Conservation (phyloP, 2,888 invertebrate genomes). For the Campoplex capitator region DNA sequence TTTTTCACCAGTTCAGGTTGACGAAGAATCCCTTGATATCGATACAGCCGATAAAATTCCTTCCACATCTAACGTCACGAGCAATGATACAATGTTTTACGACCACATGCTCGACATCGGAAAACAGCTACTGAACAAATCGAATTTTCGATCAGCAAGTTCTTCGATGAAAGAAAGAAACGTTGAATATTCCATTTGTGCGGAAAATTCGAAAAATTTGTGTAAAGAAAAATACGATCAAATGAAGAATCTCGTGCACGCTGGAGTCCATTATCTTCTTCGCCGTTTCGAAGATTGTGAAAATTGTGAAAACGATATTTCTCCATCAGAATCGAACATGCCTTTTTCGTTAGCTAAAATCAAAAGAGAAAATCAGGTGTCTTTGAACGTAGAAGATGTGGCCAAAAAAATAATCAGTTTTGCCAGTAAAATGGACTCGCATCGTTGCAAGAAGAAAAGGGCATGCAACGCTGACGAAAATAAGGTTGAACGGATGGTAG, state of each 20-base stretch:
- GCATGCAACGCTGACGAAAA: neutral
- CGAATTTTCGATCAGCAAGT: neutral
- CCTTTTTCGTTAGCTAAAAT: neutral
- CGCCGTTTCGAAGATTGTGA: constrained; percentile 61
- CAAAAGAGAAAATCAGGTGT: constrained; percentile 59
- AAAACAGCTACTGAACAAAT: constrained; percentile 52
- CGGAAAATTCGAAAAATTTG: constrained; percentile 40
- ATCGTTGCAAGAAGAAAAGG: constrained; percentile 19
- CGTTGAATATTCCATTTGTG: neutral
- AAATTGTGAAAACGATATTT: constrained; percentile 23
- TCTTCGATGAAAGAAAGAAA: constrained; percentile 12
- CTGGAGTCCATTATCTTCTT: constrained; percentile 62
- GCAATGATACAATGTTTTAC: constrained; percentile 53
- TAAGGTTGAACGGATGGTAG: constrained; percentile 51
- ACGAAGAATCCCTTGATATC: constrained; percentile 16
- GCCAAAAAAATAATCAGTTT: constrained; percentile 70
- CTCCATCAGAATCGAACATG: neutral
- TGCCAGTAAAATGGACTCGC: constrained; percentile 63
- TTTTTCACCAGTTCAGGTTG: neutral
- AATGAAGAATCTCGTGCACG: constrained; percentile 63
- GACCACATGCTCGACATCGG: constrained; percentile 51
- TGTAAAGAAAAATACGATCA: constrained; percentile 52
- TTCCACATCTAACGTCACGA: neutral
- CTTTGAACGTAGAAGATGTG: constrained; percentile 61
- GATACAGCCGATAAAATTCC: constrained; percentile 28